These are phyloP conservation scores for Aporophyla lueneburgensis DNA, from an alignment of 2,888 invertebrate species.

Conservation along the genomic window DNA sequence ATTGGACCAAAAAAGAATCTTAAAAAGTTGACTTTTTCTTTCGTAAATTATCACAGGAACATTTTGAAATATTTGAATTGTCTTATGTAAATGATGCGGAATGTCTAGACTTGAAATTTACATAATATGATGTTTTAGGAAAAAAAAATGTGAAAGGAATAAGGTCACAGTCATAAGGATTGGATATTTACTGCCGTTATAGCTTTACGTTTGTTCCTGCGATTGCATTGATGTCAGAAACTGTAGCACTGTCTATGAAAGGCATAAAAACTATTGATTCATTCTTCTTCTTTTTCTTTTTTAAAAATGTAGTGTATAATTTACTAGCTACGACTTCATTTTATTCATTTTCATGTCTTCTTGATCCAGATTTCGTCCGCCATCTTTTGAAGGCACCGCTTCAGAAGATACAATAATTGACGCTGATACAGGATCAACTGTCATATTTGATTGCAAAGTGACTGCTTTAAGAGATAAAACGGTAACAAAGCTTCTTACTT, in stretches of 20 bases:
- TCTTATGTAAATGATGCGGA: conserved; percentile 36
- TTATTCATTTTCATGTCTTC: conserved; percentile 7
- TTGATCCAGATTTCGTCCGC: conserved; percentile 84
- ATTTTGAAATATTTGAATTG: conserved; percentile 40
- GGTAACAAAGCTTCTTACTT: conserved; percentile 70
- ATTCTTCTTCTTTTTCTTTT: background rate
- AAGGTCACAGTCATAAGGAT: background rate
- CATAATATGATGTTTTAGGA: background rate
- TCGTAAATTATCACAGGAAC: background rate
- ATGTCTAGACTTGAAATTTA: conserved; percentile 30
- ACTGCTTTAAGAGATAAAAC: conserved; percentile 88
- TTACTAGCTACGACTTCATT: background rate
- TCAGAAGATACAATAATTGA: conserved; percentile 82
- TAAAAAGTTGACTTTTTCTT: conserved; percentile 18
- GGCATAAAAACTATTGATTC: background rate
- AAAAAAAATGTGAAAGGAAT: conserved; percentile 2
- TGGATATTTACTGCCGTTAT: background rate
- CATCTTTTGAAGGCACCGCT: conserved; percentile 84
- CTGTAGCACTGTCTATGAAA: background rate
- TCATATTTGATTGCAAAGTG: conserved; percentile 88
- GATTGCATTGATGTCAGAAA: background rate
- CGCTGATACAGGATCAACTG: conserved; percentile 88
- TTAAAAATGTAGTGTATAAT: no score
- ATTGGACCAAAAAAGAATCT: conserved; percentile 3
- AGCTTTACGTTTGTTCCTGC: background rate